Conservation (phyloP, 2,888 invertebrate species). For the Oasisia sp. region DNA sequence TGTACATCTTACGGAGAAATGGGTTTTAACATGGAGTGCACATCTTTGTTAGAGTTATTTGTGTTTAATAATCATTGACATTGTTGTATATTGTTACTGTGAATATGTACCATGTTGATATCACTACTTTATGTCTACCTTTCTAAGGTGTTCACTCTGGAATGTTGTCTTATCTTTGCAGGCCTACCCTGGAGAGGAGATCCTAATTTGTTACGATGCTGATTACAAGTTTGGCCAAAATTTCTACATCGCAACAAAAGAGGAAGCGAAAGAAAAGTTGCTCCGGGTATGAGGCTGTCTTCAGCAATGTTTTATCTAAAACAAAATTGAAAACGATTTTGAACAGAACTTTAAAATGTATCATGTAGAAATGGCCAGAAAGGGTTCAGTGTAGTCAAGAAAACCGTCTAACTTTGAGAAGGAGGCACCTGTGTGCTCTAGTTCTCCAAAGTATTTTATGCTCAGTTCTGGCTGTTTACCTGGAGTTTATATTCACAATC, state of each 20-base stretch:
- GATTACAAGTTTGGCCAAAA: slow-evolving; percentile 66
- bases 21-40: not conserved
- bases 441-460: not conserved
- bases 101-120: not conserved
- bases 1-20: not conserved
- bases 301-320: not conserved
- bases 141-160: not conserved
- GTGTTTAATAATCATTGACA: too few species aligned
- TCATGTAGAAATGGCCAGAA: not conserved
- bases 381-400: not conserved
- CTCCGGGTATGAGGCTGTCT: slow-evolving; percentile 43
- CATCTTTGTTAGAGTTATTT: not conserved
- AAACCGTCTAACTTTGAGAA: not conserved
- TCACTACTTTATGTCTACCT: not conserved
- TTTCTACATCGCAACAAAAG: slow-evolving; percentile 62
- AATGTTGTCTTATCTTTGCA: slow-evolving; percentile 36
- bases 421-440: not conserved
- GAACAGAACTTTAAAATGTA: not conserved
- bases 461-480: not conserved
- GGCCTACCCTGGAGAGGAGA: slow-evolving; percentile 63
- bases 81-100: not conserved
- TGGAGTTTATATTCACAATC: not conserved
- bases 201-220: slow-evolving; percentile 63
- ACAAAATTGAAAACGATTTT: not conserved
- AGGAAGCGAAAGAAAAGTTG: slow-evolving; percentile 61